Percentiles rank a stretch among this genome's conserved stretches.
Evolutionary conservation across 2,797 vertebrate species (phyloP).

Genomic region (Pristis pectinata): DNA sequence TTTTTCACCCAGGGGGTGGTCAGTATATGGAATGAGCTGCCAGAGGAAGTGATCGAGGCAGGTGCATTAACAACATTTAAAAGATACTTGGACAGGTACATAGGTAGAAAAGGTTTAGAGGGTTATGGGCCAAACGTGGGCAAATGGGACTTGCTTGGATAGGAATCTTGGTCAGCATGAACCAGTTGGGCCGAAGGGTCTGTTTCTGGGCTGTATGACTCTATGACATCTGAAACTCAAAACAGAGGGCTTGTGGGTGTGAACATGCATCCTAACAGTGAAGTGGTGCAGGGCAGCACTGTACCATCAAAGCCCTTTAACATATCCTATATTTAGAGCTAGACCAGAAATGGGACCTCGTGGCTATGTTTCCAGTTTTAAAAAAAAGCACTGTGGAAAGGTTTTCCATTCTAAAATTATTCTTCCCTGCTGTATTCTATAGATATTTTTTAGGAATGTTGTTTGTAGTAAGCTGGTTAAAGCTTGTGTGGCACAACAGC

Average conservation of each 20-base stretch:
- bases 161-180: no score
- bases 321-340: neutral
- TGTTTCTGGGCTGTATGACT: no score
- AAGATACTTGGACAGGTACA: no score
- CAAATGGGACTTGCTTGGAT: no score
- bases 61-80: no score
- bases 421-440: neutral
- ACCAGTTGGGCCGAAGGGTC: no score
- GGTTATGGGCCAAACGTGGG: no score
- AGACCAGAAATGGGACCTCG: neutral
- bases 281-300: neutral
- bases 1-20: no score
- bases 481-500: neutral
- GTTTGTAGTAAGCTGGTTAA: neutral
- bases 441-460: neutral
- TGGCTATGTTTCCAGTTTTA: neutral
- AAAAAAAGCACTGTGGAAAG: neutral
- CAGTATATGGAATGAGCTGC: no score
- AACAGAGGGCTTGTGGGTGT: neutral
- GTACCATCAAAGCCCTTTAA: neutral
- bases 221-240: neutral
- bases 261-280: neutral
- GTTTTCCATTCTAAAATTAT: neutral
- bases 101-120: no score
- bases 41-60: no score